Evolutionary conservation across 2,888 invertebrate species (phyloP).

Genomic region (Lithodes maja): DNA sequence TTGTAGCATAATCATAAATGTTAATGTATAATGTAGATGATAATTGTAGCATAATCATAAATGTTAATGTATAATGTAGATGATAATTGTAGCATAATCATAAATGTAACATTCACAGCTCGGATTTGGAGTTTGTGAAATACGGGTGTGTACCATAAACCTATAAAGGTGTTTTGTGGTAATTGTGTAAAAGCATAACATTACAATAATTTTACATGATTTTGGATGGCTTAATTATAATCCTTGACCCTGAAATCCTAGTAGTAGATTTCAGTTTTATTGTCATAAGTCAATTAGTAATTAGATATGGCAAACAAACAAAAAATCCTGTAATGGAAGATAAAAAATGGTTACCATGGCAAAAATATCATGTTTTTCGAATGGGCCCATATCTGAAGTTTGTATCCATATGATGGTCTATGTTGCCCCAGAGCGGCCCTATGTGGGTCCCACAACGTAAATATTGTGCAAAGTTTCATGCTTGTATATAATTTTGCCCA

Average conservation of each 20-base stretch:
- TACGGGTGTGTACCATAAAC: slow-evolving; percentile 19
- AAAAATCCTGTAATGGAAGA: slow-evolving; percentile 15
- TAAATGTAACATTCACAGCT: slow-evolving; percentile 4
- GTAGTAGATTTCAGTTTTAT: slow-evolving; percentile 1
- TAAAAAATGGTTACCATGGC: slow-evolving; percentile 10
- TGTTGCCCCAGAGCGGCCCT: not conserved
- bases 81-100: slow-evolving; percentile 14
- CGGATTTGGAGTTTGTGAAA: not conserved
- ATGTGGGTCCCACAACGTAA: no score
- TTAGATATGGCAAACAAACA: slow-evolving; percentile 12
- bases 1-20: no score
- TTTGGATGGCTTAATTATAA: slow-evolving; percentile 22
- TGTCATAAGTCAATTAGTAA: not conserved
- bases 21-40: no score
- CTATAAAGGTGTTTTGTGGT: not conserved
- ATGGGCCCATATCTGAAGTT: slow-evolving; percentile 3
- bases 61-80: slow-evolving; percentile 2
- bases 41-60: no score
- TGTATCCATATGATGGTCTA: slow-evolving; percentile 1
- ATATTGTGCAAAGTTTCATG: no score
- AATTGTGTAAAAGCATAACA: slow-evolving; percentile 11
- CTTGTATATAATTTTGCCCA: no score
- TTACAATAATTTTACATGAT: slow-evolving; percentile 4
- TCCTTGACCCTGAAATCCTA: slow-evolving; percentile 16
- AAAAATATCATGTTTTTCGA: not conserved